phyloP scores from a whole-genome alignment of 2,888 invertebrate species.

The Poecilus cupreus region DNA sequence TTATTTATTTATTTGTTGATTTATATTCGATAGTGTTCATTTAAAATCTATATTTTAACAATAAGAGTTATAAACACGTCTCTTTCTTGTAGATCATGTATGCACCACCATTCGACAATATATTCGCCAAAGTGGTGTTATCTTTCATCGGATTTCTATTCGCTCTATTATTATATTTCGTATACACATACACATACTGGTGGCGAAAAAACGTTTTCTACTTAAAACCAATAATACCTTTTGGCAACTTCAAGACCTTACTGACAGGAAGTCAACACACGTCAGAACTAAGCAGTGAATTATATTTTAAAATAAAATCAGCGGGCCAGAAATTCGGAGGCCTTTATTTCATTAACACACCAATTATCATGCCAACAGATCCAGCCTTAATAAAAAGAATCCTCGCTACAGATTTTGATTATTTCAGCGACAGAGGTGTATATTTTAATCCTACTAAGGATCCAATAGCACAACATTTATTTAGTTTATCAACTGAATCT shows the following conservation, averaged over 20 bases:
- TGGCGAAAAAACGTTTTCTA: conserved; percentile 7
- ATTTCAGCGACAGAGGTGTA: conserved; percentile 68
- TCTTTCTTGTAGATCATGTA: conserved; percentile 26
- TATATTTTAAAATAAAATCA: conserved; percentile 60
- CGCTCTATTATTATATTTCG: conserved; percentile 9
- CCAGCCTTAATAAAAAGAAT: conserved; percentile 68
- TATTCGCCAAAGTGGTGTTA: background rate
- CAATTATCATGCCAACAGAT: conserved; percentile 67
- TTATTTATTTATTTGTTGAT: too few relatives aligned
- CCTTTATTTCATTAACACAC: conserved; percentile 63
- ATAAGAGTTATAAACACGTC: background rate
- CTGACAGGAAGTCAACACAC: conserved; percentile 10
- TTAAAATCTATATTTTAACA: too few relatives aligned
- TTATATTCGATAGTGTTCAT: too few relatives aligned
- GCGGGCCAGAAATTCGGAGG: conserved; percentile 60
- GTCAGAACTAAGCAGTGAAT: background rate
- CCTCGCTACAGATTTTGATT: conserved; percentile 68
- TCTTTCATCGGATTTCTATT: background rate
- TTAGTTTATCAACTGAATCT: conserved; percentile 20
- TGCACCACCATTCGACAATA: background rate
- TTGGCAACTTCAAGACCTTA: conserved; percentile 30
- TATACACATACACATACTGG: conserved; percentile 37
- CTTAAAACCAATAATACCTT: conserved; percentile 40
- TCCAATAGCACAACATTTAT: conserved; percentile 66
- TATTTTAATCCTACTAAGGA: conserved; percentile 66